Conservation (phyloP, 1,140 invertebrate genomes). For the Manduca sexta region DNA sequence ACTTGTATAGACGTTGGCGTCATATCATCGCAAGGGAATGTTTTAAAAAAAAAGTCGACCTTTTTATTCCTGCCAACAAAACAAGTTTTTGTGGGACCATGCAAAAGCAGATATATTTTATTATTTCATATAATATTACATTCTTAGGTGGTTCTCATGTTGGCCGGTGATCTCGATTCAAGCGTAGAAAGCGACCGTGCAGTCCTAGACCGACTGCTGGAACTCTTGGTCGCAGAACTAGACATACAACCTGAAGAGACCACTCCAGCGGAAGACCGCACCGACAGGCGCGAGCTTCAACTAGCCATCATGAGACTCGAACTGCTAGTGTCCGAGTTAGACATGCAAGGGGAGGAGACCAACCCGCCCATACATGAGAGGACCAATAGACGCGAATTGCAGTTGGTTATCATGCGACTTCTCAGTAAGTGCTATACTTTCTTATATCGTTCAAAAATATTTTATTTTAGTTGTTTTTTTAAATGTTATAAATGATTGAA, state of each 20-base stretch:
- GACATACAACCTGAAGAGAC: constrained; percentile 76
- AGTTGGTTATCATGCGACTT: constrained; percentile 57
- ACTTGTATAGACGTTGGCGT: too few relatives aligned
- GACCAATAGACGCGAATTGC: constrained; percentile 47
- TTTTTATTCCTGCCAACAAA: not conserved
- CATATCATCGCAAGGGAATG: too few relatives aligned
- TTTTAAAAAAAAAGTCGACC: too few relatives aligned
- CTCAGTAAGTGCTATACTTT: constrained; percentile 56
- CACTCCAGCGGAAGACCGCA: constrained; percentile 26
- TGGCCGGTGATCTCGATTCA: constrained; percentile 91
- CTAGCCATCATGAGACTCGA: constrained; percentile 89
- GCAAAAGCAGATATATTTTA: constrained; percentile 5
- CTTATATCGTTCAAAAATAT: too few relatives aligned
- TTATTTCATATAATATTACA: too few relatives aligned
- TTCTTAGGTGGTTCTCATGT: constrained; percentile 88
- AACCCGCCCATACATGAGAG: constrained; percentile 39
- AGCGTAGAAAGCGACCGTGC: constrained; percentile 85
- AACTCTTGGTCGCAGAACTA: constrained; percentile 84
- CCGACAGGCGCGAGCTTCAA: constrained; percentile 75
- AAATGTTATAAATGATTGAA: too few relatives aligned
- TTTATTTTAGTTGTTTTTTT: too few relatives aligned
- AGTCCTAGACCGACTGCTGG: constrained; percentile 84
- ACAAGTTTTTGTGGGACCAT: not conserved
- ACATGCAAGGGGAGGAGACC: constrained; percentile 72
- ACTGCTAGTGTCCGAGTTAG: constrained; percentile 84